phyloP scores from a whole-genome alignment of 2,888 invertebrate genomes.

The Entomobrya multifasciata region DNA sequence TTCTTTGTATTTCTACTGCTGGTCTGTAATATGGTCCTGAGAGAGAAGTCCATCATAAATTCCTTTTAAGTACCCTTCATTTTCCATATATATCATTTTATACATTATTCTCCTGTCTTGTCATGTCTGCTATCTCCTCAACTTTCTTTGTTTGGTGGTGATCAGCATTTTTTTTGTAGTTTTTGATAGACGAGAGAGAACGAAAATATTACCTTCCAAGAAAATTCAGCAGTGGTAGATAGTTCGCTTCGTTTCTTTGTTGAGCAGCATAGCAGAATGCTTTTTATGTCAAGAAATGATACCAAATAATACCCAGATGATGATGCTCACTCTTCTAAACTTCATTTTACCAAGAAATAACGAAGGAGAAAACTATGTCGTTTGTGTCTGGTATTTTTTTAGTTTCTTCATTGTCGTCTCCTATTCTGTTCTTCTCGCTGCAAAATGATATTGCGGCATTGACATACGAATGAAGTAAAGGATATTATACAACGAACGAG shows the following conservation, averaged over 20 bases:
- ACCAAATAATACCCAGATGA: neutral
- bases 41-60: conserved; percentile 25
- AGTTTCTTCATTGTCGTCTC: neutral
- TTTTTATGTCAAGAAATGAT: conserved; percentile 14
- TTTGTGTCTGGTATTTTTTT: neutral
- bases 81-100: conserved; percentile 5
- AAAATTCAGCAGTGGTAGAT: neutral
- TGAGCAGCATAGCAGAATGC: neutral
- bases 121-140: neutral
- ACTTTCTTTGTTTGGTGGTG: neutral
- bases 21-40: no score
- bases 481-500: no score
- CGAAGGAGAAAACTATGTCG: neutral
- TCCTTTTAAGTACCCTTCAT: conserved; percentile 13
- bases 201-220: neutral
- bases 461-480: neutral
- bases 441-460: neutral
- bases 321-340: no score
- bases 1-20: neutral
- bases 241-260: conserved; percentile 8
- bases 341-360: no score
- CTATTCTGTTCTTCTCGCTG: neutral
- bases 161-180: conserved; percentile 18
- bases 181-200: neutral
- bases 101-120: conserved; percentile 13